phyloP scores from a whole-genome alignment of 2,113 vertebrate genomes.

The Pogona vitticeps region DNA sequence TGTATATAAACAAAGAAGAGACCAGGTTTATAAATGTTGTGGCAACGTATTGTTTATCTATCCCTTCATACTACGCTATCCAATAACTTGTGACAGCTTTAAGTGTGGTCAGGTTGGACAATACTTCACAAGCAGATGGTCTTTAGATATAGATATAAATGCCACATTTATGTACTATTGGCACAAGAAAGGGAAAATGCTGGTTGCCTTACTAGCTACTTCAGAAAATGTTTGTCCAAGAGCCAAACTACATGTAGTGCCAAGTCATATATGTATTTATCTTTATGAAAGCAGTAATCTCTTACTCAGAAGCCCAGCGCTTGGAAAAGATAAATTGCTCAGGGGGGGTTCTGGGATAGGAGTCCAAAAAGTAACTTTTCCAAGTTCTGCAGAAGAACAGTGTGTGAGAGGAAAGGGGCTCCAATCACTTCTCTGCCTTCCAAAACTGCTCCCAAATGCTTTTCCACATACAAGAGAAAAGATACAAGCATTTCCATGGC shows the following conservation, averaged over 20 bases:
- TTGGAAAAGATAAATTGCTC: too few species aligned
- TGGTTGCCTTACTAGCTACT: not conserved
- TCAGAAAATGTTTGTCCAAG: not conserved
- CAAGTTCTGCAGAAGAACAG: too few species aligned
- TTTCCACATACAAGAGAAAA: not conserved
- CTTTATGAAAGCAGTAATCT: not conserved
- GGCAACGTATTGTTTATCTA: not conserved
- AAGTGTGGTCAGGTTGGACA: constrained; percentile 8
- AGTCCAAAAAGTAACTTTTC: too few species aligned
- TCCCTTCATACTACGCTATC: not conserved
- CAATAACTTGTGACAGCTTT: not conserved
- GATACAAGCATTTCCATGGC: not conserved
- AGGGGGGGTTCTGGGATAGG: too few species aligned
- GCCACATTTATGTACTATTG: not conserved
- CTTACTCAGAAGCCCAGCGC: not conserved
- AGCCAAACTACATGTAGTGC: too few species aligned
- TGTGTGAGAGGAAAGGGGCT: not conserved
- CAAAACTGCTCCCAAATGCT: not conserved
- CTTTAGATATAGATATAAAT: constrained; percentile 8
- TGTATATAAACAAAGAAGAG: not conserved
- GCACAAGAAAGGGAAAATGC: not conserved
- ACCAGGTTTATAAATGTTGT: constrained; percentile 9
- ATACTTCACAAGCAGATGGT: not conserved
- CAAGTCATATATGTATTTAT: too few species aligned
- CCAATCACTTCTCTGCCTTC: not conserved